A percentile compares a stretch with the other conserved stretches of the same genome.
phyloP scores from a whole-genome alignment of 23 tunicate species.

The Trididemnum nubilum region DNA sequence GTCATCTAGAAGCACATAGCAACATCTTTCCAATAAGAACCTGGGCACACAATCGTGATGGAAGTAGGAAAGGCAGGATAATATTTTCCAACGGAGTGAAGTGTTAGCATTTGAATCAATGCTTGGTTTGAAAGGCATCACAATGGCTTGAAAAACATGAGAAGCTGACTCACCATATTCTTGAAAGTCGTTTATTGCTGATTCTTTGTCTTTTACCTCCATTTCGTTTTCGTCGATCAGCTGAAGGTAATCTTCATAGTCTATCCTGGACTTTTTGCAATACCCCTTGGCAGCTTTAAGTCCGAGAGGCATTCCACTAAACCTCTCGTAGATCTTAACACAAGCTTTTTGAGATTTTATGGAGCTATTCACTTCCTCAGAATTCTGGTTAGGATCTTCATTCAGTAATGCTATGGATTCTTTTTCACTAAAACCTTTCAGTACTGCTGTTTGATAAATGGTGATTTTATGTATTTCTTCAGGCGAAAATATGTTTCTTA shows the following conservation, averaged over 20 bases:
- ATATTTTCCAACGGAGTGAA: slow-evolving; percentile 11
- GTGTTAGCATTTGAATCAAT: neutral
- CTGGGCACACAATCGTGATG: slow-evolving; percentile 21
- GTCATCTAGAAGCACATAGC: neutral
- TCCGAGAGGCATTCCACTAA: slow-evolving; percentile 37
- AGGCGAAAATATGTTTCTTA: neutral
- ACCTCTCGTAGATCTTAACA: neutral
- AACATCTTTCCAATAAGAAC: neutral
- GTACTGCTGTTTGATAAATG: neutral
- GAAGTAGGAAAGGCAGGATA: slow-evolving; percentile 26
- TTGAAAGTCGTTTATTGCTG: neutral
- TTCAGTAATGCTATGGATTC: slow-evolving; percentile 12
- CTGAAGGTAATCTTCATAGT: slow-evolving; percentile 10
- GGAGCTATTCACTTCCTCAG: neutral
- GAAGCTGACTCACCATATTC: slow-evolving; percentile 14
- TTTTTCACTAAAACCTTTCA: slow-evolving; percentile 26
- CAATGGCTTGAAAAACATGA: slow-evolving; percentile 35
- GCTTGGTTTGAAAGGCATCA: slow-evolving; percentile 14
- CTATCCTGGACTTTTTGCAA: slow-evolving; percentile 16
- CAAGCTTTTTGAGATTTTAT: neutral
- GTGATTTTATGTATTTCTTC: neutral
- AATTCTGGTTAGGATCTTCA: neutral
- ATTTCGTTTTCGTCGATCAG: neutral
- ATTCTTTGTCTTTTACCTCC: neutral
- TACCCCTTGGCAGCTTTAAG: slow-evolving; percentile 16